Conservation (phyloP, 2,113 vertebrate genomes). For the Sialia sialis region DNA sequence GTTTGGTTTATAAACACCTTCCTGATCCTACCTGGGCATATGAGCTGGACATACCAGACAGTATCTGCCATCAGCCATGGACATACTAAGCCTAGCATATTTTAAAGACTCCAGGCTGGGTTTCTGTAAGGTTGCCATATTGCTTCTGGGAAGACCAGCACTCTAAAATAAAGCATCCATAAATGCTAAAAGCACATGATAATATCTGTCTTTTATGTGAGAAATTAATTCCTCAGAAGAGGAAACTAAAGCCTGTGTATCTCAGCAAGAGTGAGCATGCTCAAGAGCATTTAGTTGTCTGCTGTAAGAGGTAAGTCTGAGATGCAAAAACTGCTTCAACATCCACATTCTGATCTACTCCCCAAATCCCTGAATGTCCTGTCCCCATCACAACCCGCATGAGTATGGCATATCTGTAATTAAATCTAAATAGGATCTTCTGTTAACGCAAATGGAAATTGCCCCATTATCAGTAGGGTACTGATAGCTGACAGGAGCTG, state of each 20-base stretch:
- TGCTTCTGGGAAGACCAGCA: neutral
- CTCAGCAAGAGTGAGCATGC: neutral
- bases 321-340: neutral
- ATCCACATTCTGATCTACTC: neutral
- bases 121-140: neutral
- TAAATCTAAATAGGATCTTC: constrained; percentile 13
- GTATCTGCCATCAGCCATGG: neutral
- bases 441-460: neutral
- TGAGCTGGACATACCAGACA: neutral
- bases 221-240: neutral
- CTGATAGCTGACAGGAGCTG: neutral
- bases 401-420: neutral
- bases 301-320: neutral
- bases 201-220: neutral
- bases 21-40: neutral
- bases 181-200: neutral
- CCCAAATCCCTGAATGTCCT: neutral
- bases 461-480: neutral
- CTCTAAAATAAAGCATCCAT: neutral
- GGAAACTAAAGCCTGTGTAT: neutral
- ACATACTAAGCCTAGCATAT: neutral
- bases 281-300: neutral
- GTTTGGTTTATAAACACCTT: neutral
- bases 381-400: neutral
- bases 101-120: neutral